Percentiles rank a stretch among this genome's conserved stretches.
These are phyloP conservation scores for Ernsta delagoae DNA, from an alignment of 2,888 invertebrate species.

Conservation along the genomic window DNA sequence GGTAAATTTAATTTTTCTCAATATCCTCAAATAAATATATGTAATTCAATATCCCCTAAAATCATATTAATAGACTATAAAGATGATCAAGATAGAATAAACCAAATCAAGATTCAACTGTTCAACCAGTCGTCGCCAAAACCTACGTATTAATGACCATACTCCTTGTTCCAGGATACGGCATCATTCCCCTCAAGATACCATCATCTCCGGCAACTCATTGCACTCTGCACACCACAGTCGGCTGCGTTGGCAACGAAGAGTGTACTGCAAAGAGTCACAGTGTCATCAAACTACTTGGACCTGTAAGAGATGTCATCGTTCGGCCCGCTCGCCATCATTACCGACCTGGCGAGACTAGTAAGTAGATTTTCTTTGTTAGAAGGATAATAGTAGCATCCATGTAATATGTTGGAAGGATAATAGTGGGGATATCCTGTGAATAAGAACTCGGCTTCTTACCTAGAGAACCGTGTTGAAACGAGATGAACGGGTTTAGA, in stretches of 20 bases:
- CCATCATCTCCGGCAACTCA: slow-evolving; percentile 85
- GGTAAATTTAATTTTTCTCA: too few species aligned
- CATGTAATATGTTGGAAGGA: too few species aligned
- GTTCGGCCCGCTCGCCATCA: slow-evolving; percentile 86
- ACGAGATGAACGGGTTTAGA: too few species aligned
- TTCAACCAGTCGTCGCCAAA: neutral
- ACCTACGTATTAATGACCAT: neutral
- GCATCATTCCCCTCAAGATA: slow-evolving; percentile 86
- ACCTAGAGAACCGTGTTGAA: too few species aligned
- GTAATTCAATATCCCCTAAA: too few species aligned
- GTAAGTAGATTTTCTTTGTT: slow-evolving; percentile 68
- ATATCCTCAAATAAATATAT: too few species aligned
- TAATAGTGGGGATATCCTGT: too few species aligned
- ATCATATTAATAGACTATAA: too few species aligned
- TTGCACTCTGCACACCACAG: slow-evolving; percentile 86
- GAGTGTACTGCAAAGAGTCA: slow-evolving; percentile 85
- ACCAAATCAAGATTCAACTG: too few species aligned
- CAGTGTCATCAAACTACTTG: slow-evolving; percentile 86
- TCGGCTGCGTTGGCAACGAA: slow-evolving; percentile 83
- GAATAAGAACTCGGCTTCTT: too few species aligned
- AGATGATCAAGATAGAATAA: too few species aligned
- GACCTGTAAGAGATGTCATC: slow-evolving; percentile 87
- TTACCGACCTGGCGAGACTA: slow-evolving; percentile 86
- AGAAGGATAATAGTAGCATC: too few species aligned
- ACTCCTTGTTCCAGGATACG: slow-evolving; percentile 81